Evolutionary conservation across 2,797 vertebrate genomes (phyloP).

Genomic region (Chanos chanos): DNA sequence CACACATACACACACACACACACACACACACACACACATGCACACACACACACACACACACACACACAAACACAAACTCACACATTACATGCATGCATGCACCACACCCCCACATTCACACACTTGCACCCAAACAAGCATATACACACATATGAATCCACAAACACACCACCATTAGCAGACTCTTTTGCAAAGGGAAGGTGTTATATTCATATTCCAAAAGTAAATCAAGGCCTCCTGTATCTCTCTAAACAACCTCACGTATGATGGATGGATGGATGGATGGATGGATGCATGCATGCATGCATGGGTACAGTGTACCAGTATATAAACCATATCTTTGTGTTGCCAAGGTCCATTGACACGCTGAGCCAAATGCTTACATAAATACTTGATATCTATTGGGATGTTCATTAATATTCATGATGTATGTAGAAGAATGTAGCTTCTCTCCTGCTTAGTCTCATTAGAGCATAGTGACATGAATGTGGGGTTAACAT

Average conservation of each 20-base stretch:
- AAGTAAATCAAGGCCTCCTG: too few relatives aligned
- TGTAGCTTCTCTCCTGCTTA: conserved; percentile 2
- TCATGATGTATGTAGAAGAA: conserved; percentile 10
- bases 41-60: not conserved
- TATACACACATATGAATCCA: not conserved
- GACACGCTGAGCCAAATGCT: conserved; percentile 11
- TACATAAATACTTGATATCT: conserved; percentile 21
- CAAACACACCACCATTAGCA: not conserved
- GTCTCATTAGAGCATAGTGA: conserved; percentile 15
- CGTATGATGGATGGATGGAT: not conserved
- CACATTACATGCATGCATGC: too few relatives aligned
- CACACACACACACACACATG: conserved; percentile 13
- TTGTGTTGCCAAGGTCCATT: not conserved
- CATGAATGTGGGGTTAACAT: not conserved
- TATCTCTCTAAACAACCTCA: too few relatives aligned
- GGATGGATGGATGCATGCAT: not conserved
- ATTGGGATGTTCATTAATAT: conserved; percentile 24
- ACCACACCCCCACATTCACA: not conserved
- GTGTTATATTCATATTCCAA: too few relatives aligned
- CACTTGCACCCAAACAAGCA: not conserved
- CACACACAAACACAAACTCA: not conserved
- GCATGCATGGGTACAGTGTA: not conserved
- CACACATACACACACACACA: not conserved
- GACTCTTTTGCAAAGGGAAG: too few relatives aligned
- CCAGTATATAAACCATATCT: too few relatives aligned